Evolutionary conservation across 2,888 invertebrate species (phyloP), one percentile per base, ranked within the genome.

Genomic region (Drosophila quinaria): DNA sequence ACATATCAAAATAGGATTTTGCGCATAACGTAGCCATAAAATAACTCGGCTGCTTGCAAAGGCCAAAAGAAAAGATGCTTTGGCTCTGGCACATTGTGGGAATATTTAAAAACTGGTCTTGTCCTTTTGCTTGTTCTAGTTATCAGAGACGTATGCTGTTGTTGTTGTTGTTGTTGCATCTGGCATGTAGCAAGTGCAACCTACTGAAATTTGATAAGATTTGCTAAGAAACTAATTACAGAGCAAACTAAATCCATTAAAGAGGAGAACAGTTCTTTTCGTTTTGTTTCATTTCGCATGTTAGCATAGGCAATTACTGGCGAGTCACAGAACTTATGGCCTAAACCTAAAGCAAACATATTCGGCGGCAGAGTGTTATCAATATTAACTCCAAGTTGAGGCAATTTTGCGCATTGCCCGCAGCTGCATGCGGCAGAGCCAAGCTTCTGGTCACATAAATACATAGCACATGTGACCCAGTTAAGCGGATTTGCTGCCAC

Each of bases 381-480:
- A 58, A 75, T 63, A 78, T 37, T 17, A 58, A 35, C 39, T 29
- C 22, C 29, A 37, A 63, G 41, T 15, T 11, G 35, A 51, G 42
- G 22, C 37, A 49, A 41, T 22, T 17, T 60, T 58, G 33, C 59
- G 74, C 75, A 78, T 56, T 56, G 78, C 62, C 73, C 52, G 50
- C 56, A 75, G 74, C 64, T 65, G 69, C 79, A 67, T 71, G 79
- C 65, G 51, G 46, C 49, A 60, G 46, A 37, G 25, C 44, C 47
- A 39, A 41, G 61, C 25, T 41, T 35, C 47, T 44, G 66, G 67
- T 60, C 61, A 62, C 61, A 55, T 52, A 62, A 59, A 55, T 52
- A 25, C 73, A 44, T 56, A 49, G 58, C 89, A 70, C 58, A 88
- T 85, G 85, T 85, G 85, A 86, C 89, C 90, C 80, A 90, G 74